Evolutionary conservation across 2,113 vertebrate genomes (phyloP), one percentile per base, ranked within the genome.

Genomic region (Scophthalmus maximus): DNA sequence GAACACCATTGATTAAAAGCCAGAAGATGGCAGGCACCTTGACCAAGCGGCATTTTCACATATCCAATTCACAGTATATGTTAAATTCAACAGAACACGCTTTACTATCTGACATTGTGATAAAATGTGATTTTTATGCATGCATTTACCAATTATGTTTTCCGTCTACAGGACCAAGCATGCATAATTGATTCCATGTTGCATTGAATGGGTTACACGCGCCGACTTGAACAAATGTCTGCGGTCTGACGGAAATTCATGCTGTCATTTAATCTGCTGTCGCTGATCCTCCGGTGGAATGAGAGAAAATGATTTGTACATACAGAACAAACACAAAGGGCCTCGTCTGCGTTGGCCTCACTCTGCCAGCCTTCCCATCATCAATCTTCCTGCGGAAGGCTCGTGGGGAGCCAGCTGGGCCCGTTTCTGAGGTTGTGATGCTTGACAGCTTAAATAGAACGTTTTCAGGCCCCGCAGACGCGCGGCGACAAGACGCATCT

Each of bases 211-310:
- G n/a, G 59, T 57, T 82, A 57, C 64, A 73, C 80, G 74, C 63
- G 87, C 82, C 78, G 68, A 30, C 57, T 74, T 53, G 61, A 82
- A 76, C 40, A 32, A 62, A 81, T 58, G 71, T 83, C 65, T 65
- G 63, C 15, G 46, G 65, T 53, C 68, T 89, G 87, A 91, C 29
- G 78, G 71, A 89, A 80, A 92, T 90, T 55, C 53, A 68, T 87
- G 86, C 73, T 89, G 91, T 82, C 87, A 78, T 89, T 90, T 92
- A 85, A 92, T 91, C 88, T 88, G 79, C 75, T 57, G 76, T 73
- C 52, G 78, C 74, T 65, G 69, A 86, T 85, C 81, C 88, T 88
- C 71, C 68, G 2, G 55, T 60, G 81, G 58, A 89, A 88, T 60
- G 71, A 60, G 74, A 62, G 72, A 63, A 86, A 81, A 87, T 79